Evolutionary conservation across 2,797 vertebrate genomes (phyloP).

Genomic region (Scyliorhinus canicula): DNA sequence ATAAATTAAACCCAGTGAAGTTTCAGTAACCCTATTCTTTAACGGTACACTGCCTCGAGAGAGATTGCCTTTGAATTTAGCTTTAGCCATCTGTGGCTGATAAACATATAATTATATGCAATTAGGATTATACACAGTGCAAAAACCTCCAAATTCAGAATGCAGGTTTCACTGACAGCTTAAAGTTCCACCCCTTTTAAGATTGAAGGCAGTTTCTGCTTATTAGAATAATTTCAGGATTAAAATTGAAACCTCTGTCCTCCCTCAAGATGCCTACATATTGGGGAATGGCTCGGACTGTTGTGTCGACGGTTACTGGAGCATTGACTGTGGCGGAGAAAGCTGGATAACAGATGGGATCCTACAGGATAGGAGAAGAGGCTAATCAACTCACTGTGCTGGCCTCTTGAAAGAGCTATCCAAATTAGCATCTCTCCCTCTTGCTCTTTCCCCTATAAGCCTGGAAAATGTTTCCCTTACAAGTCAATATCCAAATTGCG

Average conservation of each 20-base stretch:
- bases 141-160: neutral
- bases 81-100: neutral
- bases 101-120: neutral
- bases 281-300: neutral
- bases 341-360: neutral
- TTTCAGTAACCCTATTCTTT: neutral
- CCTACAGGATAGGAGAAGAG: neutral
- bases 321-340: neutral
- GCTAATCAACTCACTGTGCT: neutral
- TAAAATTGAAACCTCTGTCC: neutral
- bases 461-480: neutral
- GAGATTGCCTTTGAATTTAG: neutral
- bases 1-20: neutral
- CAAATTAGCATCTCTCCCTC: neutral
- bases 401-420: neutral
- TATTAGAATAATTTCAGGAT: neutral
- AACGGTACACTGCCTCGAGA: neutral
- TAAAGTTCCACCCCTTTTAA: neutral
- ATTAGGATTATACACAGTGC: neutral
- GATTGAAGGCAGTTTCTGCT: neutral
- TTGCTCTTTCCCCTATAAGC: neutral
- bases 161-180: neutral
- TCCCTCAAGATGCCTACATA: neutral
- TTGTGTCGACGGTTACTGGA: neutral
- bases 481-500: neutral